Evolutionary conservation across 1,140 invertebrate species (phyloP).

Genomic region (Proales similis): DNA sequence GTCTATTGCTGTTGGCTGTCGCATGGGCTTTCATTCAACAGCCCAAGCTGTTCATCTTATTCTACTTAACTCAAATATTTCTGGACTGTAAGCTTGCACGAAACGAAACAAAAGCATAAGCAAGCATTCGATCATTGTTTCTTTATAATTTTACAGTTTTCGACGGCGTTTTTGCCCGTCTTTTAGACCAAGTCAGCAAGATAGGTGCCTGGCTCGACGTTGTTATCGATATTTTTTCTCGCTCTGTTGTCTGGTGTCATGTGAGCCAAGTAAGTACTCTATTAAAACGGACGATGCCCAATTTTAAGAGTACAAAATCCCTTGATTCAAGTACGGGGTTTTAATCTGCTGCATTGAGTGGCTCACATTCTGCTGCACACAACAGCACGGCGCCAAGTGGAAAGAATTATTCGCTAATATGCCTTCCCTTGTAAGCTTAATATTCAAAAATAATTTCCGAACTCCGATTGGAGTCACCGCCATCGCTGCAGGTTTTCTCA

Average conservation of each 20-base stretch:
- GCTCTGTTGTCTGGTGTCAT: slow-evolving; percentile 21
- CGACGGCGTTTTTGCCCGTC: slow-evolving; percentile 33
- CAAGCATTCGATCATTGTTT: too few species aligned
- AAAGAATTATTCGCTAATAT: slow-evolving; percentile 12
- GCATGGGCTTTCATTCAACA: slow-evolving; percentile 26
- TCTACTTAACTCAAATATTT: slow-evolving; percentile 22
- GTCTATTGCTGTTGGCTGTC: slow-evolving; percentile 5
- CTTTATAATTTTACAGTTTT: slow-evolving; percentile 3
- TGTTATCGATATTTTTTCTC: slow-evolving; percentile 17
- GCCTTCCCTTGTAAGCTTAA: slow-evolving; percentile 1
- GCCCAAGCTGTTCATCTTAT: not conserved
- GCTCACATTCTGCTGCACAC: slow-evolving; percentile 12
- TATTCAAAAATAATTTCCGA: slow-evolving; percentile 31
- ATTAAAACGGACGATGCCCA: not conserved
- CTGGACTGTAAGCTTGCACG: slow-evolving; percentile 12
- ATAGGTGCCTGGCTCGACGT: slow-evolving; percentile 38
- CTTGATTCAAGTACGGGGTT: slow-evolving; percentile 5
- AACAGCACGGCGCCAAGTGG: slow-evolving; percentile 23
- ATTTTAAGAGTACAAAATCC: slow-evolving; percentile 2
- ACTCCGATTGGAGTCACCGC: slow-evolving; percentile 4
- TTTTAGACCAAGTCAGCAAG: slow-evolving; percentile 20
- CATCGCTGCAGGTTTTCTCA: slow-evolving; percentile 21
- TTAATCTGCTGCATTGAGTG: slow-evolving; percentile 25
- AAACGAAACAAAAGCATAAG: not conserved
- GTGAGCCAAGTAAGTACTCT: not conserved